Conservation (phyloP, 2,888 invertebrate species). For the Smittia sp. region DNA sequence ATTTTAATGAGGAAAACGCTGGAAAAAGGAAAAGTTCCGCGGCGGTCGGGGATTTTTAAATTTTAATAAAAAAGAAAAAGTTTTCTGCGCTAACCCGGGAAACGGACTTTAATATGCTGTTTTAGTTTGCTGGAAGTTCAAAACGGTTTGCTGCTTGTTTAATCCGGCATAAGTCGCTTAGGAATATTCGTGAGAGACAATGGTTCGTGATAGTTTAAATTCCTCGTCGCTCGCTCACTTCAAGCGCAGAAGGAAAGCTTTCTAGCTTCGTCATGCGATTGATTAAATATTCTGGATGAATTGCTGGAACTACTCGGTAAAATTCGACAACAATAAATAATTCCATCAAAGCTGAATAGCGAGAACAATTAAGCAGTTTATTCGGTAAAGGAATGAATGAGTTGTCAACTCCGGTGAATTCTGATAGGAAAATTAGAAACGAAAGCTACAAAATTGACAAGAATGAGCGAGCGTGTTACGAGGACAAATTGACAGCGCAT, state of each 20-base stretch:
- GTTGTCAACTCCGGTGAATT: background rate
- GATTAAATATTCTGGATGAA: too few species aligned
- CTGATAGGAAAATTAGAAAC: background rate
- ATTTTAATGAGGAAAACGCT: conserved; percentile 15
- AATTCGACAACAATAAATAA: too few species aligned
- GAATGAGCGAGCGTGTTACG: background rate
- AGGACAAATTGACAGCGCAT: background rate
- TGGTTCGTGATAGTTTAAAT: too few species aligned
- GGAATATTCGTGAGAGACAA: too few species aligned
- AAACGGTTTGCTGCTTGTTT: too few species aligned
- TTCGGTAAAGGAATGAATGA: background rate
- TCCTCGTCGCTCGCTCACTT: too few species aligned
- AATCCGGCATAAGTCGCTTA: too few species aligned
- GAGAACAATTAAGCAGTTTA: too few species aligned
- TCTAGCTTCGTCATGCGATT: too few species aligned
- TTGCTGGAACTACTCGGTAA: too few species aligned
- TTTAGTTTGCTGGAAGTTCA: background rate
- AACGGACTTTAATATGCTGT: background rate
- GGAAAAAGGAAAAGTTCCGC: background rate
- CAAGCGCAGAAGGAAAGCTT: too few species aligned
- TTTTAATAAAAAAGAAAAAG: conserved; percentile 21
- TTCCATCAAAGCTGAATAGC: too few species aligned
- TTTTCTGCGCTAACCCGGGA: background rate
- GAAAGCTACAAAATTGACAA: background rate
- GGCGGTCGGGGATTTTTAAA: background rate